Percentiles rank a stretch among this genome's conserved stretches.
Evolutionary conservation across 2,113 vertebrate species (phyloP).

Genomic region (Zapornia atra): DNA sequence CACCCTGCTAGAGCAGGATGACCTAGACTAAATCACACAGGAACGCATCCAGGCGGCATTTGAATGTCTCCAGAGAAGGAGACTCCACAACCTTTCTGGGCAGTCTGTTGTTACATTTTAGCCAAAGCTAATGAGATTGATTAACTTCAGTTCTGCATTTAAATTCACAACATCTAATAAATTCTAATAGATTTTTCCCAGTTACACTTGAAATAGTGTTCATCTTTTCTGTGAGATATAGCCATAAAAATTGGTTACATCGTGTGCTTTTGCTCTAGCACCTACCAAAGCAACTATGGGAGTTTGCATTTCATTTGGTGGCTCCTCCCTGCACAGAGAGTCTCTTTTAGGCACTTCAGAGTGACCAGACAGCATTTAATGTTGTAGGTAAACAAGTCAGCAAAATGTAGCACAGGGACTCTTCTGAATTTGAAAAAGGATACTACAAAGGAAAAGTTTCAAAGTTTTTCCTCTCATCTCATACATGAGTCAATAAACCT

Average conservation of each 20-base stretch:
- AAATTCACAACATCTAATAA: neutral
- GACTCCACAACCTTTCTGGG: too few relatives aligned
- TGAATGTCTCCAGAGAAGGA: too few relatives aligned
- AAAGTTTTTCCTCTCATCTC: neutral
- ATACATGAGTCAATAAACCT: neutral
- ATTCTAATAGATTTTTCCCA: neutral
- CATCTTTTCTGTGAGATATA: neutral
- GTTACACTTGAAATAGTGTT: neutral
- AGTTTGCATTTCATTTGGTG: neutral
- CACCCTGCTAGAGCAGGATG: too few relatives aligned
- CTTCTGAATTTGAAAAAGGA: accelerated
- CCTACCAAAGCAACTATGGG: neutral
- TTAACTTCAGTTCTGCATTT: neutral
- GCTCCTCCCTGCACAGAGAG: neutral
- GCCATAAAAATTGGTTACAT: neutral
- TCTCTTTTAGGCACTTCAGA: neutral
- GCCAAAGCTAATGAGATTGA: neutral
- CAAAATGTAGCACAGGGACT: accelerated
- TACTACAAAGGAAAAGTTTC: neutral
- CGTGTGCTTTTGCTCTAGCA: neutral
- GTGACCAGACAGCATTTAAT: neutral
- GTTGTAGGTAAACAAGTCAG: neutral
- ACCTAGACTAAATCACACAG: too few relatives aligned
- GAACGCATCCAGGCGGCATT: too few relatives aligned
- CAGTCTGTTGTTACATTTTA: neutral